Conservation (phyloP, 2,888 invertebrate genomes). For the Mimas tiliae region DNA sequence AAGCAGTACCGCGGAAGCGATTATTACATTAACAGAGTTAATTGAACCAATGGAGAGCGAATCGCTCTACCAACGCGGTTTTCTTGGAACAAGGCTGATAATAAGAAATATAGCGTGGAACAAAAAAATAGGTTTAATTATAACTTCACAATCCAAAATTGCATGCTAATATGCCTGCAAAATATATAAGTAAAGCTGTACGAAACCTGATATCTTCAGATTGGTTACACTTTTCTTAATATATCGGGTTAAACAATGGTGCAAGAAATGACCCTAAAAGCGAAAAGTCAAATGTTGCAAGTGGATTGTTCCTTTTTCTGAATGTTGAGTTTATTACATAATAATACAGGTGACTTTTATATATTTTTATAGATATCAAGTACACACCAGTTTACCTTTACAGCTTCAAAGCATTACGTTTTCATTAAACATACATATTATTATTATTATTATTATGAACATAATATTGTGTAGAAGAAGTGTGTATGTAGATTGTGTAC, state of each 20-base stretch:
- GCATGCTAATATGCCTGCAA: no score
- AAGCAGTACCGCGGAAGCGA: constrained; percentile 11
- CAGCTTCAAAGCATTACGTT: background rate
- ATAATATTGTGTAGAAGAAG: no score
- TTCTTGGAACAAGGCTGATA: constrained; percentile 1
- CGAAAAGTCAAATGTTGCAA: background rate
- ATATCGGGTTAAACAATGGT: background rate
- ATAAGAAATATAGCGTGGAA: background rate
- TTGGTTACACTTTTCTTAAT: no score
- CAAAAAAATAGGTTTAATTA: background rate
- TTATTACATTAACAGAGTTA: constrained; percentile 12
- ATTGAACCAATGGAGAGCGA: background rate
- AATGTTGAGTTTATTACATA: background rate
- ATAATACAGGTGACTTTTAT: background rate
- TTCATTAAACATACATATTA: background rate
- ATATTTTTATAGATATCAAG: background rate
- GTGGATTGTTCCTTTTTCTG: background rate
- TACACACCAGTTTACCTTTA: constrained; percentile 1
- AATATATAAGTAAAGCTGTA: background rate
- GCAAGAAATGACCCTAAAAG: background rate
- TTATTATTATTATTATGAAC: no score
- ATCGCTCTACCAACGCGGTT: background rate
- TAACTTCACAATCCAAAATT: no score
- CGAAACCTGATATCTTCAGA: no score
- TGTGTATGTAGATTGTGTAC: no score